Conservation (phyloP, 1,140 invertebrate genomes). For the Holotrichia oblita region DNA sequence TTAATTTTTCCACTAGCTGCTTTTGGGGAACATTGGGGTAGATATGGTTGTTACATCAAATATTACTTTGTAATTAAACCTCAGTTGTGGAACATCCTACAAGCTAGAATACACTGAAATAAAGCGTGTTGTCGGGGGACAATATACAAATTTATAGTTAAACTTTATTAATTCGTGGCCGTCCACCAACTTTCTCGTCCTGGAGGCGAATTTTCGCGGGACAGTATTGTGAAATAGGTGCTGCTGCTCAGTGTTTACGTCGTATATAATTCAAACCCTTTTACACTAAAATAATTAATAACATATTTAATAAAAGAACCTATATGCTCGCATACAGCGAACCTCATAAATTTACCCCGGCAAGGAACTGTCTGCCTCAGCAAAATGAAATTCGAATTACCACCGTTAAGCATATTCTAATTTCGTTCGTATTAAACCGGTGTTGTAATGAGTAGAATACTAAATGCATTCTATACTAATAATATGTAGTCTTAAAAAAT, state of each 20-base stretch:
- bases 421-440: too few relatives aligned
- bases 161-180: slow-evolving; percentile 6
- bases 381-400: slow-evolving; percentile 18
- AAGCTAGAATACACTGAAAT: background rate
- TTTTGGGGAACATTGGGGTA: too few relatives aligned
- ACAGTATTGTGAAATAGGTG: background rate
- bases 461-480: too few relatives aligned
- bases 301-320: slow-evolving; percentile 29
- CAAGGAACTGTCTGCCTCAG: background rate
- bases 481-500: too few relatives aligned
- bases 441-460: too few relatives aligned
- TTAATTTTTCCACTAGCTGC: too few relatives aligned
- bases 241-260: background rate
- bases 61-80: slow-evolving; percentile 19
- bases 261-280: slow-evolving; percentile 26
- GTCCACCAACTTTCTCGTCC: background rate
- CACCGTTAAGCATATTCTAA: background rate
- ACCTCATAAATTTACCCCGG: slow-evolving; percentile 20
- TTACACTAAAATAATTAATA: slow-evolving; percentile 37
- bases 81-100: background rate
- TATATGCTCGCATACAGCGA: background rate
- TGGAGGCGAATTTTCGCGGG: slow-evolving; percentile 10
- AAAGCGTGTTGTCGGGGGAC: background rate
- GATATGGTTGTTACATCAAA: too few relatives aligned
- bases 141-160: slow-evolving; percentile 22